Conservation (phyloP, 2,797 vertebrate genomes). For the Coregonus suidteri region DNA sequence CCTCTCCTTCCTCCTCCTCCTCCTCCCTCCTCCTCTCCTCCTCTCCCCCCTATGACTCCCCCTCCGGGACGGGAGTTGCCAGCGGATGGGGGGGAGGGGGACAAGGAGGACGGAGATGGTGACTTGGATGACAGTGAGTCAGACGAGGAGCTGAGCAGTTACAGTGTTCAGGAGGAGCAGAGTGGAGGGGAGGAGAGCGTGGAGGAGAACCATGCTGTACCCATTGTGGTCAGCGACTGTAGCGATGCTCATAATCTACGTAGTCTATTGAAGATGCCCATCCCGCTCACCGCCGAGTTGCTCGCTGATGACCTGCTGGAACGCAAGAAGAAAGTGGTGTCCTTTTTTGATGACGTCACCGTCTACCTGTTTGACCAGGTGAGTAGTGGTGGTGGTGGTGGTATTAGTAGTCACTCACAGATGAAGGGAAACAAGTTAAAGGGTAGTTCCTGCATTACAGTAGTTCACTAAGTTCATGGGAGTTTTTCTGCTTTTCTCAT, state of each 20-base stretch:
- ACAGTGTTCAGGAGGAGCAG: conserved; percentile 83
- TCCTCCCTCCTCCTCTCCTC: conserved; percentile 18
- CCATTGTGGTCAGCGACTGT: conserved; percentile 90
- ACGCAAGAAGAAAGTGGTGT: conserved; percentile 90
- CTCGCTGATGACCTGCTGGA: conserved; percentile 78
- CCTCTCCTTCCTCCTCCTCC: conserved; percentile 11
- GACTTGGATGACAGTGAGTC: conserved; percentile 92
- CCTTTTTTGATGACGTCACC: conserved; percentile 95
- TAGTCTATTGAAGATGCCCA: conserved; percentile 88
- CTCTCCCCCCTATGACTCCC: conserved; percentile 32
- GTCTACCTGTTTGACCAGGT: conserved; percentile 98
- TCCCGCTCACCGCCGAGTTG: conserved; percentile 63
- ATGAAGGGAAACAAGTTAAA: too few relatives aligned
- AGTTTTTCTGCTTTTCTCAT: too few relatives aligned
- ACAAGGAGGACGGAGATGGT: conserved; percentile 83
- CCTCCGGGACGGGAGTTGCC: conserved; percentile 50
- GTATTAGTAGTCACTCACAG: too few relatives aligned
- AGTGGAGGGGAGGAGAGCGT: conserved; percentile 82
- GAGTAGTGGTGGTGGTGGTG: conserved; percentile 18
- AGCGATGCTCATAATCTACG: conserved; percentile 85
- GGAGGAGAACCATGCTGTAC: conserved; percentile 80
- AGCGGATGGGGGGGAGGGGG: conserved; percentile 68
- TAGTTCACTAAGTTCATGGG: too few relatives aligned
- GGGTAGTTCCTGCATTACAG: too few relatives aligned
- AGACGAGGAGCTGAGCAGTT: conserved; percentile 87